phyloP scores from a whole-genome alignment of 2,797 vertebrate species.

The Falco biarmicus region DNA sequence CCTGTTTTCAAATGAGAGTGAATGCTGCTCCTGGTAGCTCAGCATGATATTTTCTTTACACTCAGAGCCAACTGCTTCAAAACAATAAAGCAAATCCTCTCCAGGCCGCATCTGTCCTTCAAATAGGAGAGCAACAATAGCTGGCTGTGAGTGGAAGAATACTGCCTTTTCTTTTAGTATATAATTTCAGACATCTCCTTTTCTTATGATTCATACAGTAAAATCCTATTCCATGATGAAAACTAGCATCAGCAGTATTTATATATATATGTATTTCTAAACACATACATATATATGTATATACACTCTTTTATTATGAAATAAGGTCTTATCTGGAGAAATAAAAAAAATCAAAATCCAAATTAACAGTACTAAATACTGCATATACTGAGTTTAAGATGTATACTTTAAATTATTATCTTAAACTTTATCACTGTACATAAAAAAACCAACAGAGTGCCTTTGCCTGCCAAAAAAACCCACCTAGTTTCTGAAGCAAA shows the following conservation, averaged over 20 bases:
- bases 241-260: background rate
- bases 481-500: background rate
- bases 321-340: background rate
- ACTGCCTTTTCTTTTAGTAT: background rate
- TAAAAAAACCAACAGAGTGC: background rate
- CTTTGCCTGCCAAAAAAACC: background rate
- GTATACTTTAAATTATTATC: background rate
- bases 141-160: background rate
- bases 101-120: background rate
- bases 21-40: slow-evolving; percentile 23
- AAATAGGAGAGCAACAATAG: background rate
- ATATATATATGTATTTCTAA: background rate
- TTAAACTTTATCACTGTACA: background rate
- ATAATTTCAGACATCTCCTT: background rate
- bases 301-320: background rate
- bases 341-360: background rate
- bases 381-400: background rate
- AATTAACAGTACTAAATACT: background rate
- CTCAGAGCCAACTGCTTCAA: slow-evolving; percentile 24
- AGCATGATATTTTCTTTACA: slow-evolving; percentile 8
- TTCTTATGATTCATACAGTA: background rate
- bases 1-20: slow-evolving; percentile 47
- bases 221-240: background rate
- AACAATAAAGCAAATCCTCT: slow-evolving; percentile 40
- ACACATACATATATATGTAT: background rate